phyloP scores from a whole-genome alignment of 1,140 invertebrate genomes.

The Uloborus diversus region DNA sequence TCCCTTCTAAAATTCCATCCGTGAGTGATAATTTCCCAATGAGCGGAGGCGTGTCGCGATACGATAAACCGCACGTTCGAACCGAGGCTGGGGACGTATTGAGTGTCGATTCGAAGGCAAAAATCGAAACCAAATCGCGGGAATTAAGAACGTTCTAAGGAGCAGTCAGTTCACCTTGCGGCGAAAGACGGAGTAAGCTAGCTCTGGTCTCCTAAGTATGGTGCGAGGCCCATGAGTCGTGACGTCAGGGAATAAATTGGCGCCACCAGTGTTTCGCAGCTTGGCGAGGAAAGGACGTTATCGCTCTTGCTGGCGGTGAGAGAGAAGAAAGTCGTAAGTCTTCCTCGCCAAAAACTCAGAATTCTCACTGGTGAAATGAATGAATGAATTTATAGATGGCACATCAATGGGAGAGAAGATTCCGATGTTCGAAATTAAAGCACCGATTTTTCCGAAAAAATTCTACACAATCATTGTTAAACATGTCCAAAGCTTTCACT shows the following conservation, averaged over 20 bases:
- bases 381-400: background rate
- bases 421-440: background rate
- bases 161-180: background rate
- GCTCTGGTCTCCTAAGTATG: constrained; percentile 27
- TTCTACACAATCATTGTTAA: background rate
- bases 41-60: too few species aligned
- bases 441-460: background rate
- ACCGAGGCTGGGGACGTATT: too few species aligned
- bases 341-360: background rate
- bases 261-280: constrained; percentile 38
- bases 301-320: constrained; percentile 24
- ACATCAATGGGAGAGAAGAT: background rate
- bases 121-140: constrained; percentile 25
- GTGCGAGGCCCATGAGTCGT: constrained; percentile 7
- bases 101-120: too few species aligned
- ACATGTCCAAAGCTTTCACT: too few species aligned
- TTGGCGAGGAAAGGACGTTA: constrained; percentile 2
- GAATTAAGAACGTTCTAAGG: too few species aligned
- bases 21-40: too few species aligned
- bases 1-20: too few species aligned
- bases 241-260: constrained; percentile 43
- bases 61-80: too few species aligned
- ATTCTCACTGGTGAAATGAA: background rate
- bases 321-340: too few species aligned
- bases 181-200: constrained; percentile 18